phyloP scores from a whole-genome alignment of 2,888 invertebrate genomes.

The Lobophora halterata region DNA sequence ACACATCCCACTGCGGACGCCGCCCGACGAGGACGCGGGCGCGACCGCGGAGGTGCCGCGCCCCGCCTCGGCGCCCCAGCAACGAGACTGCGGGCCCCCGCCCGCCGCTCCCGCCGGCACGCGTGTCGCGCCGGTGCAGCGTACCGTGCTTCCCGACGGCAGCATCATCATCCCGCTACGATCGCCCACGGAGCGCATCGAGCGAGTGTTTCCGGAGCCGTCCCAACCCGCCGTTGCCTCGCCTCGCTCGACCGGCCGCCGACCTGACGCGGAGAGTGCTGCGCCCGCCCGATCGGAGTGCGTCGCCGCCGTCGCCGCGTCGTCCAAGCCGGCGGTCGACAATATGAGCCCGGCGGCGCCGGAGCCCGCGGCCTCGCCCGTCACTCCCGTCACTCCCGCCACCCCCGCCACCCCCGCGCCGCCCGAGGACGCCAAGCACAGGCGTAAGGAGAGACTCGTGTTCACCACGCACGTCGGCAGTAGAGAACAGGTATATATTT shows the following conservation, averaged over 20 bases:
- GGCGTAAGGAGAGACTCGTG: slow-evolving; percentile 72
- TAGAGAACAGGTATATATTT: slow-evolving; percentile 73
- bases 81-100: slow-evolving; percentile 22
- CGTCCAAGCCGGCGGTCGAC: slow-evolving; percentile 4
- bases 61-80: slow-evolving; percentile 40
- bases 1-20: slow-evolving; percentile 88
- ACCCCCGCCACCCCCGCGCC: too few species aligned
- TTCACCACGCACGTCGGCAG: slow-evolving; percentile 86
- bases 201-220: slow-evolving; percentile 28
- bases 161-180: slow-evolving; percentile 80
- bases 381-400: too few species aligned
- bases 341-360: slow-evolving; percentile 11
- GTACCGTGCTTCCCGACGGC: slow-evolving; percentile 77
- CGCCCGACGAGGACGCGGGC: slow-evolving; percentile 72
- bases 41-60: slow-evolving; percentile 36
- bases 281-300: slow-evolving; percentile 12
- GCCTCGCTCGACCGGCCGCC: too few species aligned
- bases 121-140: slow-evolving; percentile 54
- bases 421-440: slow-evolving; percentile 34
- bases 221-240: slow-evolving; percentile 7
- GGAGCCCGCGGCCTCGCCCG: slow-evolving; percentile 8
- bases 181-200: slow-evolving; percentile 65
- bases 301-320: slow-evolving; percentile 19
- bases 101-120: slow-evolving; percentile 15
- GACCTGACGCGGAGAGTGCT: slow-evolving; percentile 6